Evolutionary conservation across 2,113 vertebrate genomes (phyloP), one percentile per base, ranked within the genome.

Genomic region (Corythornis vintsioides): DNA sequence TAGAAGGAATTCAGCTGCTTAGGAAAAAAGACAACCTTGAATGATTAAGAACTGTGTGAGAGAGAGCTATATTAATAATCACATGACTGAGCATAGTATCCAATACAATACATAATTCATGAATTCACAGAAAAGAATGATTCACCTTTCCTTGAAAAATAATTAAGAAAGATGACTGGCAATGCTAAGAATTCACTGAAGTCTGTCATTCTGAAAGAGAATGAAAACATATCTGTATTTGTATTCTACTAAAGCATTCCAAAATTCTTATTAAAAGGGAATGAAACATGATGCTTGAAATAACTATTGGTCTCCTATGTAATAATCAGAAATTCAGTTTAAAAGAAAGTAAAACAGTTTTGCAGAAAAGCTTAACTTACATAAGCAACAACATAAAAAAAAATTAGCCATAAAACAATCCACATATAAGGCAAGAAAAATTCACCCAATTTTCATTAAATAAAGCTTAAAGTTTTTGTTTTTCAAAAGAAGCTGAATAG

Each of bases 61-160:
- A n/a, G 81, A 57, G 53, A 89, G n/a, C 69, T 38, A 70, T 57
- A 91, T 90, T 92, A 95, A 79, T 94, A 94, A 92, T 93, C 94
- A 87, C 75, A 91, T 91, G 81, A 94, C 74, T 85, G 96, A 95
- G 21, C 71, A 79, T 77, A 70, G 78, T 83, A 85, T 91, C 71
- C 1, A 11, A 59, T 80, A 47, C 18, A 69, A 93, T 92, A 40
- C 71, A 96, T 90, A 92, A 94, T 94, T 91, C 77, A 96, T 96
- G 95, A 96, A 69, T 52, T 59, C 35, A 45, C 59, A 61, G 70
- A 69, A 81, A 84, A 88, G 88, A 92, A 61, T 67, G 63, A 93
- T 92, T 94, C 78, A 86, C 56, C 47, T 91, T 2, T 28, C 71
- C 89, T 93, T 89, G 74, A 86, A 87, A 94, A 92, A 93, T 86